These are phyloP conservation scores for Platycheirus albimanus DNA, from an alignment of 2,888 invertebrate species.

Conservation along the genomic window DNA sequence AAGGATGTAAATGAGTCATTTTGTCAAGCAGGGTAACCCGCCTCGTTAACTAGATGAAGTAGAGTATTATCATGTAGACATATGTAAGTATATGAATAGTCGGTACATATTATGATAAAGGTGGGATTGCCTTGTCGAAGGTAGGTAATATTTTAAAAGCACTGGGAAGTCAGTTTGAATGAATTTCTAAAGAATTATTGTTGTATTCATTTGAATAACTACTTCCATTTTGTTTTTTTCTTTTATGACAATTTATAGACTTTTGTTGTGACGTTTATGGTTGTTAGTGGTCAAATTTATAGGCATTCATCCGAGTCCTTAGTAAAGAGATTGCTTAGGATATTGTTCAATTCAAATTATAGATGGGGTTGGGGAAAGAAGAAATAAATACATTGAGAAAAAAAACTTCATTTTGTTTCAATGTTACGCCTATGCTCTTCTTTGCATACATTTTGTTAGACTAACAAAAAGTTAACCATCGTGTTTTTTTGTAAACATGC, in stretches of 20 bases:
- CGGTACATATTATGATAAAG: neutral
- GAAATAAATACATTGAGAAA: too few relatives aligned
- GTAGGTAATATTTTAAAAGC: too few relatives aligned
- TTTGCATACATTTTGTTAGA: too few relatives aligned
- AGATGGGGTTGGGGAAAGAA: too few relatives aligned
- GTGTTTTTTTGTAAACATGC: too few relatives aligned
- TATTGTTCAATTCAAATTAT: too few relatives aligned
- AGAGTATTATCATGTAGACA: neutral
- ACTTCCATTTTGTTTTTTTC: neutral
- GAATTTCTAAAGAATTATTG: neutral
- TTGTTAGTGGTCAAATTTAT: neutral
- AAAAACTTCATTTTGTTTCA: too few relatives aligned
- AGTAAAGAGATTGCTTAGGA: too few relatives aligned
- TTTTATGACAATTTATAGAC: neutral
- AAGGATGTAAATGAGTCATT: constrained; percentile 65
- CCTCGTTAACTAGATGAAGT: neutral
- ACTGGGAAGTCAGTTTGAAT: neutral
- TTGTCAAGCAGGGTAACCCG: neutral
- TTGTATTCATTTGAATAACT: constrained; percentile 1
- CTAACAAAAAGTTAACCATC: too few relatives aligned
- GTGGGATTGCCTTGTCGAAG: too few relatives aligned
- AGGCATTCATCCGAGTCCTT: neutral
- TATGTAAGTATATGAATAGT: too few relatives aligned
- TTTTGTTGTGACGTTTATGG: neutral
- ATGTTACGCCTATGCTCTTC: too few relatives aligned